Evolutionary conservation across 2,113 vertebrate genomes (phyloP), one percentile per base, ranked within the genome.

Genomic region (Xiphias gladius): DNA sequence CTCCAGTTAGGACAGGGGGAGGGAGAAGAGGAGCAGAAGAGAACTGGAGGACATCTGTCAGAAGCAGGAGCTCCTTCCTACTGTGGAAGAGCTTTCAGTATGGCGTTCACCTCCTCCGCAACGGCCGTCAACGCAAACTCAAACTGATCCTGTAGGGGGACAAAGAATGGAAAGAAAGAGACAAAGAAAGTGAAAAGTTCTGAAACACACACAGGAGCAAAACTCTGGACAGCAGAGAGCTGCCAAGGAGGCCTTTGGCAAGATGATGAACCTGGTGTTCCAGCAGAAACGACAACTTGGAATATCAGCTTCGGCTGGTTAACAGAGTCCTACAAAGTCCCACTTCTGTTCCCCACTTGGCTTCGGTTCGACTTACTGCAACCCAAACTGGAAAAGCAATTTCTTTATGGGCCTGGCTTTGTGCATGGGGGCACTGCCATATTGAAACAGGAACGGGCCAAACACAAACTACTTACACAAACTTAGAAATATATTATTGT

Each of bases 61-160:
- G 63, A 12, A 35, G 28, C 48, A 74, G 86, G 41, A 0, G 59
- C 30, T 78, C 16, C 66, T 54, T 79, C 64, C 82, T 92, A 95
- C 85, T 94, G 93, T 11, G 93, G 93, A 73, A 94, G 92, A 76
- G 73, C 88, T 88, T 95, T 95, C 77, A 95, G 82, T 6, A 94
- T 93, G 87, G 86, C 93, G 50, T 95, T 95, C 85, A 95, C 94
- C 79, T 95, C 94, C 80, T 95, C 94, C 0, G 94, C 94, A 4
- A 95, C 94, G 4, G 94, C 84, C n/a, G 94, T 95, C 88, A 95
- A 37, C 0, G 93, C 94, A 67, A 95, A 95, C 88, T 94, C 94
- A 73, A 95, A 95, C 78, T 95, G 94, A 75, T 94, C 93, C 93
- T 94, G 90, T 7, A 73, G 46, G 19, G 37, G 65, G 24, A 70